These are phyloP conservation scores for Formica exsecta DNA, from an alignment of 1,140 invertebrate genomes.

Conservation along the genomic window DNA sequence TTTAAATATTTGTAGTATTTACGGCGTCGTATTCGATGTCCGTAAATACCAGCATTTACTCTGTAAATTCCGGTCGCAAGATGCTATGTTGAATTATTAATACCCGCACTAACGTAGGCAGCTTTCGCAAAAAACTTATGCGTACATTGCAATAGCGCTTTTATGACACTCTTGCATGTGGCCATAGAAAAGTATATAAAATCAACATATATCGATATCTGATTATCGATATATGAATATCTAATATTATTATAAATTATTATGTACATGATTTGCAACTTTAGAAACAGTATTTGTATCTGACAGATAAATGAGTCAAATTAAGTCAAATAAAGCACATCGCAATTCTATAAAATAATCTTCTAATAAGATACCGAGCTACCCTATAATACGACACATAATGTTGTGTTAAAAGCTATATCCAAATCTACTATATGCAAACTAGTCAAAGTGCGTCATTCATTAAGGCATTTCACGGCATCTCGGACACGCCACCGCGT, in stretches of 20 bases:
- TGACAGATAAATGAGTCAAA: no score
- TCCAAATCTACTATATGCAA: slow-evolving; percentile 11
- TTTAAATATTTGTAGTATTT: slow-evolving; percentile 60
- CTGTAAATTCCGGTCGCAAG: slow-evolving; percentile 16
- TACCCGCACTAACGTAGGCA: slow-evolving; percentile 7
- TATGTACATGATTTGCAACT: no score
- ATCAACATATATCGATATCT: no score
- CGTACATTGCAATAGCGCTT: background rate
- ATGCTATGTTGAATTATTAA: slow-evolving; percentile 41
- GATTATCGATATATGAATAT: no score
- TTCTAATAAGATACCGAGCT: background rate
- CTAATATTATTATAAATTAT: no score
- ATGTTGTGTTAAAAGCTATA: background rate
- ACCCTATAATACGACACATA: background rate
- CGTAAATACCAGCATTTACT: slow-evolving; percentile 41
- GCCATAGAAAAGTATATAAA: no score
- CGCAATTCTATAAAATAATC: background rate
- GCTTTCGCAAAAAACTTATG: background rate
- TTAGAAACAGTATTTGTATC: no score
- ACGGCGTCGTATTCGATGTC: slow-evolving; percentile 18
- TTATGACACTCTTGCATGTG: background rate
- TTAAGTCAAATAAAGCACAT: background rate
- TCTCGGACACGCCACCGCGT: background rate
- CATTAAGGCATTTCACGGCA: slow-evolving; percentile 25
- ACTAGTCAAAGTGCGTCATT: slow-evolving; percentile 18